Percentiles rank a stretch among this genome's conserved stretches.
Conservation (phyloP, 2,797 vertebrate genomes). For the Arnoldichthys spilopterus region DNA sequence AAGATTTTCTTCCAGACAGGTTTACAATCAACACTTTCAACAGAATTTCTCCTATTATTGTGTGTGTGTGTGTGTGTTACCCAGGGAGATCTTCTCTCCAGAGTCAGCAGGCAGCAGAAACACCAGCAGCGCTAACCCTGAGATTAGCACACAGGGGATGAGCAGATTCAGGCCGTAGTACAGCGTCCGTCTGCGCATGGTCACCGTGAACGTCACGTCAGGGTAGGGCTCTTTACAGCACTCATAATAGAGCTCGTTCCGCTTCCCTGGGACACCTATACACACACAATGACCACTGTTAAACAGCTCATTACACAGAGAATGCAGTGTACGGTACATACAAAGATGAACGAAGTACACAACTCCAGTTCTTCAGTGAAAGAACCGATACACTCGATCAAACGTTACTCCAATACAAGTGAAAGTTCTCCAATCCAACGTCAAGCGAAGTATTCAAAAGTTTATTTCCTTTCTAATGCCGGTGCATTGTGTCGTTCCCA, state of each 20-base stretch:
- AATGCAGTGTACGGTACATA: neutral
- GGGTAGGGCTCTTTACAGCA: slow-evolving; percentile 93
- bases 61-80: slow-evolving; percentile 65
- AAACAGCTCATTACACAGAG: neutral
- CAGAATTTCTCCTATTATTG: too few species aligned
- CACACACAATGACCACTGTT: slow-evolving; percentile 2
- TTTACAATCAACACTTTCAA: too few species aligned
- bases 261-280: slow-evolving; percentile 87
- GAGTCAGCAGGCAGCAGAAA: slow-evolving; percentile 93
- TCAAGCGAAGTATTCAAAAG: too few species aligned
- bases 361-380: too few species aligned
- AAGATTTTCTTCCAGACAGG: too few species aligned
- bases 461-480: too few species aligned
- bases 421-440: too few species aligned
- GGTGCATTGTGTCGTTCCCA: too few species aligned
- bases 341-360: too few species aligned
- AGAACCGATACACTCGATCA: too few species aligned
- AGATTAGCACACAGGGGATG: slow-evolving; percentile 91
- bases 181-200: slow-evolving; percentile 87
- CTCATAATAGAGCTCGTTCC: slow-evolving; percentile 90
- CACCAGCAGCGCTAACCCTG: slow-evolving; percentile 88
- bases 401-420: too few species aligned
- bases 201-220: slow-evolving; percentile 91
- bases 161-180: slow-evolving; percentile 92
- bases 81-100: slow-evolving; percentile 92